These are phyloP conservation scores for Hippocampus comes DNA, from an alignment of 2,113 vertebrate genomes.

Conservation along the genomic window DNA sequence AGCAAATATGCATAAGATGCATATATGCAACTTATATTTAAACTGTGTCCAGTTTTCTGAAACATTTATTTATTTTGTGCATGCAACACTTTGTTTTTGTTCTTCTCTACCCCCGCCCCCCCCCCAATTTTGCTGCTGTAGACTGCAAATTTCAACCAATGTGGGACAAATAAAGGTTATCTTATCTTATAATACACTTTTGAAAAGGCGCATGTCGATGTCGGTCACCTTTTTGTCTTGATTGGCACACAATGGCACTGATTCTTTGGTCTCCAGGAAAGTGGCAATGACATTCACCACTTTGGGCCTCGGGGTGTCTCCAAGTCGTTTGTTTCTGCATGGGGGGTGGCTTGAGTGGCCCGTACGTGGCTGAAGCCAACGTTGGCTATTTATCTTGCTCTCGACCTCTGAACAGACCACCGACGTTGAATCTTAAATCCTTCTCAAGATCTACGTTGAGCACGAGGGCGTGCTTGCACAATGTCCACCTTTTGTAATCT, in stretches of 20 bases:
- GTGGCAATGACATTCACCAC: background rate
- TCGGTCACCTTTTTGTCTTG: background rate
- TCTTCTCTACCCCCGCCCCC: too few species aligned
- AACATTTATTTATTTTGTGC: too few species aligned
- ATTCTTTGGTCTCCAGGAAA: background rate
- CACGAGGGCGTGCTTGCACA: slow-evolving; percentile 7
- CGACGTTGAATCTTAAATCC: background rate
- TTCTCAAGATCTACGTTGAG: slow-evolving; percentile 14
- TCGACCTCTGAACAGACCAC: background rate
- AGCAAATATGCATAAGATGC: too few species aligned
- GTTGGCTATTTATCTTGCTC: slow-evolving; percentile 6
- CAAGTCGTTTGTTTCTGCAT: slow-evolving; percentile 52
- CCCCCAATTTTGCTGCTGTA: too few species aligned
- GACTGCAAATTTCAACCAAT: too few species aligned
- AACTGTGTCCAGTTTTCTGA: too few species aligned
- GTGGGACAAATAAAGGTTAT: too few species aligned
- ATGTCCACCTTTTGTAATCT: slow-evolving; percentile 7
- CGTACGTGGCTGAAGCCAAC: slow-evolving; percentile 32
- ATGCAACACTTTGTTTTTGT: too few species aligned
- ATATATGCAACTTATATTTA: too few species aligned
- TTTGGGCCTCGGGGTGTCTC: background rate
- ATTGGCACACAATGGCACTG: background rate
- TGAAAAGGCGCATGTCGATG: background rate
- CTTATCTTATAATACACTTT: too few species aligned
- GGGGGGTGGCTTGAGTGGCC: slow-evolving; percentile 39